Conservation (phyloP, 2,113 vertebrate species). For the Epinephelus lanceolatus region DNA sequence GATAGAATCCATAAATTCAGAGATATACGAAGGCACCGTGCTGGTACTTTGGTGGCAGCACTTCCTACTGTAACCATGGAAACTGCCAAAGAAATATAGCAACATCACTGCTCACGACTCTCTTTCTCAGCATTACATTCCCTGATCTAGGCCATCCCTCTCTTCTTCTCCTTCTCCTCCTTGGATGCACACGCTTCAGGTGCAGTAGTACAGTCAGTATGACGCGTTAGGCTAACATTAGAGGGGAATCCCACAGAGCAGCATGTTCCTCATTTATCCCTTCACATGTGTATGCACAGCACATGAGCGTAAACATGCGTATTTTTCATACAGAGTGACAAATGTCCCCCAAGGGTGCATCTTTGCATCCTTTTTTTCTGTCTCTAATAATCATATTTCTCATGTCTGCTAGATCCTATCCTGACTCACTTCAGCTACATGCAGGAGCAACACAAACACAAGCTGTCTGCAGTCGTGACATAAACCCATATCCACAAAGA, state of each 20-base stretch:
- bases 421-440: background rate
- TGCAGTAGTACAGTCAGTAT: slow-evolving; percentile 30
- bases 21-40: background rate
- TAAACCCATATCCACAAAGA: slow-evolving; percentile 22
- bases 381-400: background rate
- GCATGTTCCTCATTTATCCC: background rate
- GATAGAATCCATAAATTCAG: background rate
- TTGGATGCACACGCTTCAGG: background rate
- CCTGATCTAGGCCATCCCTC: slow-evolving; percentile 3
- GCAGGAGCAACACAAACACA: slow-evolving; percentile 20
- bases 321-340: background rate
- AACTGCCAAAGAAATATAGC: slow-evolving; percentile 31
- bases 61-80: slow-evolving; percentile 19
- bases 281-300: background rate
- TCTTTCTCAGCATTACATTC: background rate
- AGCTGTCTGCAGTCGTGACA: slow-evolving; percentile 60
- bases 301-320: background rate
- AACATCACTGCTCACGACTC: slow-evolving; percentile 27
- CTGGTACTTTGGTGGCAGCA: background rate
- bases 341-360: background rate
- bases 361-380: background rate
- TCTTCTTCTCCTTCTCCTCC: background rate
- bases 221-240: slow-evolving; percentile 32
- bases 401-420: background rate
- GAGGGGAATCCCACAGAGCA: slow-evolving; percentile 50